phyloP scores from a whole-genome alignment of 2,113 vertebrate species.

The Mirza zaza region DNA sequence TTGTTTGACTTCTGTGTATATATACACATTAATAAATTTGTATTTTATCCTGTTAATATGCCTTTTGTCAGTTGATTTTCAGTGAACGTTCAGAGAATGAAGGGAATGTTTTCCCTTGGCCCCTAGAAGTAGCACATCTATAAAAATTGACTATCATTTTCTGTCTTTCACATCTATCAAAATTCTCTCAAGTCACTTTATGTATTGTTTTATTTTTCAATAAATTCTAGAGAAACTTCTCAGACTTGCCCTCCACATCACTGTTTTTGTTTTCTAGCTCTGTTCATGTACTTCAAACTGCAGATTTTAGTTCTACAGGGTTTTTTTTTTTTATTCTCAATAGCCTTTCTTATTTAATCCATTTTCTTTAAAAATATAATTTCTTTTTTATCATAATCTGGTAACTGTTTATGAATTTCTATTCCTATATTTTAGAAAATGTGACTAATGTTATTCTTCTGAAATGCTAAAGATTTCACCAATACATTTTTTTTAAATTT shows the following conservation, averaged over 20 bases:
- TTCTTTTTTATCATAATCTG: not conserved
- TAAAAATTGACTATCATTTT: not conserved
- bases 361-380: not conserved
- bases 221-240: not conserved
- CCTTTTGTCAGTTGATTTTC: not conserved
- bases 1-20: not conserved
- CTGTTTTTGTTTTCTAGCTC: not conserved
- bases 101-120: not conserved
- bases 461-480: not conserved
- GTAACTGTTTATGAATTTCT: not conserved
- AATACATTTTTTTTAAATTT: not conserved
- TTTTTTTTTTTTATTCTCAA: not conserved
- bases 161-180: not conserved
- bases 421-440: not conserved
- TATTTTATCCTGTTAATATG: not conserved
- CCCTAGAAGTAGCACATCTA: not conserved
- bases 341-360: not conserved
- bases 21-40: not conserved
- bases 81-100: not conserved
- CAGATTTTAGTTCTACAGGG: not conserved
- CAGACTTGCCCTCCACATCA: not conserved
- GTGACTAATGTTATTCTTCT: not conserved
- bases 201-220: not conserved
- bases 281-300: not conserved
- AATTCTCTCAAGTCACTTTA: not conserved